Percentiles rank a stretch among this genome's conserved stretches.
These are phyloP conservation scores for Ophiothrix spiculata DNA, from an alignment of 35 echinoderm and acorn worm species.

Conservation along the genomic window DNA sequence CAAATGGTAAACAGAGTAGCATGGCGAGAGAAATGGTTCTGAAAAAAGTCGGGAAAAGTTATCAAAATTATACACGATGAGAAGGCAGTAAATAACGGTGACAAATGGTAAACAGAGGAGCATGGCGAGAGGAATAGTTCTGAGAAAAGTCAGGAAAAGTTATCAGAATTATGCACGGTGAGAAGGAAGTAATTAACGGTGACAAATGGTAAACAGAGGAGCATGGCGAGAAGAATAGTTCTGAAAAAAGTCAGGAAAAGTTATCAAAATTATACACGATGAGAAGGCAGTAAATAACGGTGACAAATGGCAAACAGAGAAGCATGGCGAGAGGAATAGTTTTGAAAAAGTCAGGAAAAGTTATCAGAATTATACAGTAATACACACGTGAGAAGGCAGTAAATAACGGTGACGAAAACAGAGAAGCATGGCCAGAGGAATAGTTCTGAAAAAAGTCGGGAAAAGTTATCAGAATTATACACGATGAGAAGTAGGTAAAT, in stretches of 20 bases:
- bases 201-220: constrained; percentile 19
- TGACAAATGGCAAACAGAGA: constrained; percentile 27
- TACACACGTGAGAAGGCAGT: neutral
- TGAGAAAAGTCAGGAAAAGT: neutral
- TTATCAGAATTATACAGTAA: neutral
- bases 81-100: constrained; percentile 14
- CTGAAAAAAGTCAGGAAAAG: too few relatives aligned
- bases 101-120: constrained; percentile 25
- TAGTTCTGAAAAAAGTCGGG: constrained; percentile 9
- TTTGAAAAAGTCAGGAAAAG: neutral
- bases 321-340: constrained; percentile 32
- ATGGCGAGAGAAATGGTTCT: constrained; percentile 31
- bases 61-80: constrained; percentile 18
- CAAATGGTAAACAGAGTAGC: constrained; percentile 25
- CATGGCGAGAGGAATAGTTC: constrained; percentile 31
- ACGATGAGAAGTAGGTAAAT: neutral
- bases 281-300: constrained; percentile 14
- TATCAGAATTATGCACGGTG: neutral
- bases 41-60: neutral
- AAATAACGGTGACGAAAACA: constrained; percentile 18
- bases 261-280: constrained; percentile 9
- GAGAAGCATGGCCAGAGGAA: constrained; percentile 29
- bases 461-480: too few relatives aligned
- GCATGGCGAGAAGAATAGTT: too few relatives aligned
- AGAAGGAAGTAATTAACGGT: constrained; percentile 6